These are phyloP conservation scores for Sebastes jordani DNA, from an alignment of 2,797 vertebrate species.

Conservation along the genomic window DNA sequence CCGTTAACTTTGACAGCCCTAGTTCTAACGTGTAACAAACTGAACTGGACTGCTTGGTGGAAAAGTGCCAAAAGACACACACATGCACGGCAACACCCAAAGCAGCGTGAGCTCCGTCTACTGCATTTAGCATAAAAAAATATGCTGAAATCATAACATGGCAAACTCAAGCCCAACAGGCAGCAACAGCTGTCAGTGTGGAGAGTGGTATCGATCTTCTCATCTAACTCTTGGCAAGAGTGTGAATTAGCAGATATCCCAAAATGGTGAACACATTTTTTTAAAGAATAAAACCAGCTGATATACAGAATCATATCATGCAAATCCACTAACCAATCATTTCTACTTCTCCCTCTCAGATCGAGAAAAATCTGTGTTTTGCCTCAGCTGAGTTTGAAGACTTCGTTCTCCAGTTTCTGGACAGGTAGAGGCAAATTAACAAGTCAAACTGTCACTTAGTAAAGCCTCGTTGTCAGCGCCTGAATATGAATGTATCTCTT, in stretches of 20 bases:
- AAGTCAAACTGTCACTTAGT: conserved; percentile 58
- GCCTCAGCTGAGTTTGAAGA: conserved; percentile 98
- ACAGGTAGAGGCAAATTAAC: conserved; percentile 85
- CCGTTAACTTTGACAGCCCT: no score
- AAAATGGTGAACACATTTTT: background rate
- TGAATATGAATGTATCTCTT: conserved; percentile 25
- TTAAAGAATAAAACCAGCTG: background rate
- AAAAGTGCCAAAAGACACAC: no score
- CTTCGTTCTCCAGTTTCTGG: conserved; percentile 97
- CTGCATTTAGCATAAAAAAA: no score
- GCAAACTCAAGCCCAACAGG: no score
- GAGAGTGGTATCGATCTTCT: background rate
- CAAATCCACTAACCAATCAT: background rate
- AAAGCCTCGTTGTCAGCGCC: conserved; percentile 43
- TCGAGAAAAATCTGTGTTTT: conserved; percentile 91
- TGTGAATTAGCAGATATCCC: background rate
- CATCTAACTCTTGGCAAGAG: background rate
- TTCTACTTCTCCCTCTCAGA: conserved; percentile 57
- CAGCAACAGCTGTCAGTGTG: no score
- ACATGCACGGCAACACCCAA: no score
- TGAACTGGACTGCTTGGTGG: no score
- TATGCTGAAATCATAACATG: no score
- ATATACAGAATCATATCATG: background rate
- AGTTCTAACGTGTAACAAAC: no score
- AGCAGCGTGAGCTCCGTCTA: no score